Evolutionary conservation across 2,888 invertebrate species (phyloP).

Genomic region (Patella pellucida): DNA sequence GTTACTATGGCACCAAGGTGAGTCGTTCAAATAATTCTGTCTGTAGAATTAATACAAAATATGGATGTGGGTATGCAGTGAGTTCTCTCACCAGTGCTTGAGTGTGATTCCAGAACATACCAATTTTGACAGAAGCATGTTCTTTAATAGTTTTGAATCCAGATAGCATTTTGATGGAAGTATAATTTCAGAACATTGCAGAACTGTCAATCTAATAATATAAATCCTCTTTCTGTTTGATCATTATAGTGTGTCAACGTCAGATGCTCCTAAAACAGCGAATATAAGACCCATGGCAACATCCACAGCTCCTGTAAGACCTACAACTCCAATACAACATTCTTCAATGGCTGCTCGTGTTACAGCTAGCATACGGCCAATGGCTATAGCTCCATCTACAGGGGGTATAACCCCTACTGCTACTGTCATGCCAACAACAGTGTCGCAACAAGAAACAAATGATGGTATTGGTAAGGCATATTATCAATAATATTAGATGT

Average conservation of each 20-base stretch:
- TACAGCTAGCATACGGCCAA: slow-evolving; percentile 92
- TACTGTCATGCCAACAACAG: slow-evolving; percentile 69
- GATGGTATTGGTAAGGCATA: slow-evolving; percentile 41
- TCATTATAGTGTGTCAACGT: slow-evolving; percentile 40
- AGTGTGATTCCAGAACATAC: no score
- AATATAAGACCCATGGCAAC: slow-evolving; percentile 96
- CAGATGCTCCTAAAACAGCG: slow-evolving; percentile 80
- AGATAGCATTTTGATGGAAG: no score
- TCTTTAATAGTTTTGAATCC: no score
- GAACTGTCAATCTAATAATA: background rate
- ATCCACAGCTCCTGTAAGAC: slow-evolving; percentile 65
- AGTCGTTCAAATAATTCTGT: slow-evolving; percentile 36
- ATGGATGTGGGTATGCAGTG: no score
- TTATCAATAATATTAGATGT: no score
- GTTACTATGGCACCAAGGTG: slow-evolving; percentile 30
- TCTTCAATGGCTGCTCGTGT: slow-evolving; percentile 77
- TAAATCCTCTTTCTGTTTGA: background rate
- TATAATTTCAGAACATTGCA: no score
- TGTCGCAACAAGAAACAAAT: slow-evolving; percentile 50
- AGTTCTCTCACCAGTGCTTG: no score
- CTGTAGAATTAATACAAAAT: no score
- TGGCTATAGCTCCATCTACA: slow-evolving; percentile 78
- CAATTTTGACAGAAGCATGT: no score
- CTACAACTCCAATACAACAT: slow-evolving; percentile 57
- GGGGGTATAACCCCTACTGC: slow-evolving; percentile 61